Conservation (phyloP, 2,888 invertebrate species). For the Hemithea aestivaria region DNA sequence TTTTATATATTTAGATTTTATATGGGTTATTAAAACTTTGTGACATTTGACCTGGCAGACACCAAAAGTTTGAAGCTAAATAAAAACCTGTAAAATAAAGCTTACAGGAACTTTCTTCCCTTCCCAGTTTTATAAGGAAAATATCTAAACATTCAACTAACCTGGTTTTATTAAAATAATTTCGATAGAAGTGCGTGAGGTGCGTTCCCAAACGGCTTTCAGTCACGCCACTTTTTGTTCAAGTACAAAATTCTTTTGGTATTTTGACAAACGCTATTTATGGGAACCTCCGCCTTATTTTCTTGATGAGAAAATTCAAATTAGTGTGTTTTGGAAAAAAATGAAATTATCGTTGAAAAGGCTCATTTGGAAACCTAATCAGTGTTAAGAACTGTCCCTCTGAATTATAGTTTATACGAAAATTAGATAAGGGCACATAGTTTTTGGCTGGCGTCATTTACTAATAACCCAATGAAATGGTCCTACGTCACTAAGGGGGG, state of each 20-base stretch:
- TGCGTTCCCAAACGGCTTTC: slow-evolving; percentile 56
- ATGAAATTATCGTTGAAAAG: slow-evolving; percentile 24
- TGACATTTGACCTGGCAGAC: no score
- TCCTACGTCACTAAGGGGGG: no score
- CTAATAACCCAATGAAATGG: no score
- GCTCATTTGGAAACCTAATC: slow-evolving; percentile 57
- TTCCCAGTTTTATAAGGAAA: slow-evolving; percentile 37
- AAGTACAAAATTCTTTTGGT: slow-evolving; percentile 40
- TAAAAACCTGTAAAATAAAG: background rate
- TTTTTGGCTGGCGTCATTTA: no score
- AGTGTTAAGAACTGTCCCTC: slow-evolving; percentile 57
- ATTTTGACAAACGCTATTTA: slow-evolving; percentile 22
- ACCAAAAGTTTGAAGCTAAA: no score
- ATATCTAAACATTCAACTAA: slow-evolving; percentile 66
- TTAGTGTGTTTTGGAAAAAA: slow-evolving; percentile 8
- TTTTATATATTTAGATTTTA: no score
- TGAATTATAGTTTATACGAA: slow-evolving; percentile 60
- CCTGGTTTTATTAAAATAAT: slow-evolving; percentile 75
- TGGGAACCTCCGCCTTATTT: slow-evolving; percentile 31
- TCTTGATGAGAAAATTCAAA: slow-evolving; percentile 19
- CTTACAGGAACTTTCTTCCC: slow-evolving; percentile 28
- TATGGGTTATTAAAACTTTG: no score
- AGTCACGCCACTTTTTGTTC: slow-evolving; percentile 54
- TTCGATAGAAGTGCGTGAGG: slow-evolving; percentile 69
- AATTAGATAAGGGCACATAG: slow-evolving; percentile 48